Base-by-base conservation (phyloP, 2,113 vertebrate genomes). In the Microtus pennsylvanicus region DNA sequence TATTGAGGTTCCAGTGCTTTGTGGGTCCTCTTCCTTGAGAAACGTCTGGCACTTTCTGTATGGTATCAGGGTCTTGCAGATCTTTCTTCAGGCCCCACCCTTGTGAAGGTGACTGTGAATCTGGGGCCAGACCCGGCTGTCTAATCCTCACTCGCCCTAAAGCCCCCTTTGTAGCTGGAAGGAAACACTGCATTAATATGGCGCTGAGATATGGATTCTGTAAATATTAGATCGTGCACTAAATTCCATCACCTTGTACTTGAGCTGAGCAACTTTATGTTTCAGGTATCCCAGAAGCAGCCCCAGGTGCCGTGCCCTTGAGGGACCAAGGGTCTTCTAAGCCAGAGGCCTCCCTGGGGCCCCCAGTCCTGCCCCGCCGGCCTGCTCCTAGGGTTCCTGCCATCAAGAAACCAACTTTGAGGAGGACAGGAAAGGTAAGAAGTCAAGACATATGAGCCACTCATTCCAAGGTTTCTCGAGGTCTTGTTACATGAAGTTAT, bases 341-440 rank as follows among this genome's bases (percentile, higher is more conserved):
- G 35, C 55, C 95, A 63, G 77, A 96, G 16, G 77, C 94, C 1
- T 65, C 78, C 80, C 97, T 97, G 26, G 96, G 77, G 3, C 2
- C 1, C 0, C 98, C 97, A 3, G 96, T 98, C 4, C 93, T 98
- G 35, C 98, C 98, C 87, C 98, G 98, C 5, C 98, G 99, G n/a
- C 98, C 98, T 0, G 97, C 98, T 13, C 99, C 99, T 85, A 98
- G 98, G 96, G 98, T 99, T 91, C 98, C 98, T 22, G 65, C 96
- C 35, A 33, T 87, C 0, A 98, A 98, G 98, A 99, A 98, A 95
- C 98, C 98, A 33, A 81, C 97, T 1, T 94, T 98, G 92, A 98
- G 98, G 55, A 98, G 98, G 96, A 96, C 97, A 0, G 94, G 90
- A 82, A 96, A 98, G 97, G 98, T 98, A 94, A 94, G 96, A 70